A percentile compares a stretch with the other conserved stretches of the same genome.
Conservation (phyloP, 2,797 vertebrate species). For the Graptemys geographica region DNA sequence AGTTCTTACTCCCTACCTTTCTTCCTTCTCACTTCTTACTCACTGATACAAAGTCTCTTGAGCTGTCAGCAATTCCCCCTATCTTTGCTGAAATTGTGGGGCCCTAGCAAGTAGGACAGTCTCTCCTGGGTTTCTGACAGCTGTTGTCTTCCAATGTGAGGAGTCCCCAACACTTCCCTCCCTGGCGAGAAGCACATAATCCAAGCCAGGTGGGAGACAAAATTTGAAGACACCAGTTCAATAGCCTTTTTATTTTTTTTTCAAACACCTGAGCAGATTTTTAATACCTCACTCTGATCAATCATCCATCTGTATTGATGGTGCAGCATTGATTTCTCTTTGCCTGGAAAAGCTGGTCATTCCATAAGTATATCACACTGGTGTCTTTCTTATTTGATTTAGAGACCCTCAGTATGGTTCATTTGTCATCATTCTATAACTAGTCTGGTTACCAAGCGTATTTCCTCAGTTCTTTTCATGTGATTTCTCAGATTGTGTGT, state of each 20-base stretch:
- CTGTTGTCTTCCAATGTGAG: neutral
- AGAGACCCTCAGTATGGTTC: neutral
- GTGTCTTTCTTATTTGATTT: neutral
- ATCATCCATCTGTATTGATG: neutral
- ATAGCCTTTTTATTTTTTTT: neutral
- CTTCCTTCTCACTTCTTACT: neutral
- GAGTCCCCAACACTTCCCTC: neutral
- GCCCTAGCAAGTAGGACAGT: neutral
- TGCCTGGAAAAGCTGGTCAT: no score
- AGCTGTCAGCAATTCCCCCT: neutral
- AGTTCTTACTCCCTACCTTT: neutral
- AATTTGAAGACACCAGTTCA: neutral
- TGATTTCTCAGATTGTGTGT: neutral
- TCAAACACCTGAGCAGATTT: neutral
- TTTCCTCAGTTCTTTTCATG: neutral
- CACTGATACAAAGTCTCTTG: neutral
- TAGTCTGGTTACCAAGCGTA: neutral
- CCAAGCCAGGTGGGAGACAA: neutral
- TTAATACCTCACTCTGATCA: neutral
- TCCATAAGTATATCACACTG: neutral
- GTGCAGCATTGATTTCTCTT: neutral
- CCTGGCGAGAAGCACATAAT: neutral
- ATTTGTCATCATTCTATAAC: neutral
- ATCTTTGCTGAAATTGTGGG: neutral
- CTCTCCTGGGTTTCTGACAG: neutral